A percentile compares a stretch with the other conserved stretches of the same genome.
Conservation (phyloP, 2,888 invertebrate species). For the Luperina nickerlii region DNA sequence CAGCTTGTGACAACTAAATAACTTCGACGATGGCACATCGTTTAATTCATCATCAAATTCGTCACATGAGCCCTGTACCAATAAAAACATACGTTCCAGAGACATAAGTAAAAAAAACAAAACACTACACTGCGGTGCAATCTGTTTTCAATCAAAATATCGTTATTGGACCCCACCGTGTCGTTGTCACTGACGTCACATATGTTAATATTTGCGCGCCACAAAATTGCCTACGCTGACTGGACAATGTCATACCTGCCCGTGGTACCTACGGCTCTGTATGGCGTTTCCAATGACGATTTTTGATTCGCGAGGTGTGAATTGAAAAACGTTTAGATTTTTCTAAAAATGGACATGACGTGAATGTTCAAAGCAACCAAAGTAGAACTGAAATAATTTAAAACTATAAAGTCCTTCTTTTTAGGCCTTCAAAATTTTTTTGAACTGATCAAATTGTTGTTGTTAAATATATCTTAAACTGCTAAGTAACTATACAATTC, state of each 20-base stretch:
- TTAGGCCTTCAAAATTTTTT: too few species aligned
- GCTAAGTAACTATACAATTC: not conserved
- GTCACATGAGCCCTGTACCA: not conserved
- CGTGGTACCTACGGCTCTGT: not conserved
- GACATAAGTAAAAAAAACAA: not conserved
- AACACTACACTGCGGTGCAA: constrained; percentile 17
- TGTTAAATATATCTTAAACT: not conserved
- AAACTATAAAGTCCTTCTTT: too few species aligned
- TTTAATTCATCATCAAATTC: not conserved
- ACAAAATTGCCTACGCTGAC: constrained; percentile 68
- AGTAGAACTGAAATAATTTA: not conserved
- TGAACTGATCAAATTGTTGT: too few species aligned
- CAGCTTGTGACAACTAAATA: not conserved
- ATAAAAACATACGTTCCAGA: not conserved
- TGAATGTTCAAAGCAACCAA: not conserved
- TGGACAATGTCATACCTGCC: constrained; percentile 18
- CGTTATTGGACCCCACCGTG: constrained; percentile 39
- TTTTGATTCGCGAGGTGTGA: not conserved
- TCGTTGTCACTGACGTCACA: constrained; percentile 19
- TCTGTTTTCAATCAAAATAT: constrained; percentile 71
- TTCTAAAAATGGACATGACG: not conserved
- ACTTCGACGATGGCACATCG: not conserved
- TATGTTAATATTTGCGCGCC: constrained; percentile 69
- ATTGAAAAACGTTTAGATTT: not conserved
- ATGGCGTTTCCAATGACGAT: not conserved